Conservation (phyloP, 2,888 invertebrate genomes). For the Brachynemurus nebulosus region DNA sequence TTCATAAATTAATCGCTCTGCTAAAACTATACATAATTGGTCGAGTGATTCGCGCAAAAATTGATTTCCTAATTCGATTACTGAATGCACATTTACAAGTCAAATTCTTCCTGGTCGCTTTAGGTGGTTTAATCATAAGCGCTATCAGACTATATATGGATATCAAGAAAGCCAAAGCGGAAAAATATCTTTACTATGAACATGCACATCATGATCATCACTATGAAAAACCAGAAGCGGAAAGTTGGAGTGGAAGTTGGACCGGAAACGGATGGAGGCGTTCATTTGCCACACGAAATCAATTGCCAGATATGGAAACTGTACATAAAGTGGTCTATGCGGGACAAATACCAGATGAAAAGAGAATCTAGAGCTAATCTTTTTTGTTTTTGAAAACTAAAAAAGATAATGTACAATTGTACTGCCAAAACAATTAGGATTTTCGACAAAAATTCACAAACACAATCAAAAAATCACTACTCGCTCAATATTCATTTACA, state of each 20-base stretch:
- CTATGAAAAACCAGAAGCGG: constrained; percentile 39
- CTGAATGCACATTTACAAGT: constrained; percentile 60
- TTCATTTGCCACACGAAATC: not conserved
- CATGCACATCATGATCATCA: constrained; percentile 74
- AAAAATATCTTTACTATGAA: constrained; percentile 70
- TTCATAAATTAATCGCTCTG: constrained; percentile 54
- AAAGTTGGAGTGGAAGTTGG: not conserved
- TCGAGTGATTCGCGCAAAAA: constrained; percentile 55
- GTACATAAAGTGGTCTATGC: constrained; percentile 1
- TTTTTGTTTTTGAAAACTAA: too few relatives aligned
- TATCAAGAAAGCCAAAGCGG: constrained; percentile 49
- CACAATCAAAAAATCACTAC: too few relatives aligned
- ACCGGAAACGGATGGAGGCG: not conserved
- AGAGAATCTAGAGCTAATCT: not conserved
- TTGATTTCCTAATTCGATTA: constrained; percentile 54
- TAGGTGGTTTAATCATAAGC: constrained; percentile 54
- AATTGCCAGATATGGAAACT: not conserved
- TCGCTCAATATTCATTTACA: too few relatives aligned
- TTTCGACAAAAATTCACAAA: too few relatives aligned
- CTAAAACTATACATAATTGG: constrained; percentile 53
- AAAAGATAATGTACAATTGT: too few relatives aligned
- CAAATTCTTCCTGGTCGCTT: constrained; percentile 62
- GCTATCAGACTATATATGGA: constrained; percentile 60
- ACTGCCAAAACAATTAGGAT: too few relatives aligned
- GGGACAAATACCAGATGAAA: not conserved